phyloP scores from a whole-genome alignment of 1,140 invertebrate species.

The Oreohelix idahoensis region DNA sequence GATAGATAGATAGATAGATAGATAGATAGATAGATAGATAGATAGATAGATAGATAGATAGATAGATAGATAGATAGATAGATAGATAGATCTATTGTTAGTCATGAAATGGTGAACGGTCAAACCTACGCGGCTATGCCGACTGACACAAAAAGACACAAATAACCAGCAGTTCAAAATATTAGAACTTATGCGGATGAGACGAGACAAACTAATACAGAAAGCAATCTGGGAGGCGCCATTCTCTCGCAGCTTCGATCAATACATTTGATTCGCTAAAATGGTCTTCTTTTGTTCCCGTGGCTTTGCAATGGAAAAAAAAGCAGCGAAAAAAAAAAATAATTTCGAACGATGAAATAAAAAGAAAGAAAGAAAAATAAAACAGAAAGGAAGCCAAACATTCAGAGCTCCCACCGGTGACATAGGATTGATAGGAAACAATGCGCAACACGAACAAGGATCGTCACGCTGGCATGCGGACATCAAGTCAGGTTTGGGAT shows the following conservation, averaged over 20 bases:
- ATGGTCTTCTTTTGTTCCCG: background rate
- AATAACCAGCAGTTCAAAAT: background rate
- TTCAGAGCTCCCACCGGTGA: background rate
- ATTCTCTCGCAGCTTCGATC: background rate
- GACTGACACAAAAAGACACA: background rate
- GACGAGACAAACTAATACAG: background rate
- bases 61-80: too few relatives aligned
- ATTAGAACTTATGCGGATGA: background rate
- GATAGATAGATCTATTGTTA: too few relatives aligned
- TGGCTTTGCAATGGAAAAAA: background rate
- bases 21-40: conserved; percentile 7
- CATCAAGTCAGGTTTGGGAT: background rate
- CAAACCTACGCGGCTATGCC: too few relatives aligned
- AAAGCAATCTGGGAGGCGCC: background rate
- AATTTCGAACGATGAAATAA: background rate
- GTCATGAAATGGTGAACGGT: too few relatives aligned
- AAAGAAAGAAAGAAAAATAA: background rate
- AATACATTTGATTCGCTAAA: background rate
- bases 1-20: conserved; percentile 2
- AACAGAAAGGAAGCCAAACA: background rate
- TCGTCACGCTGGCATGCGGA: background rate
- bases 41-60: too few relatives aligned
- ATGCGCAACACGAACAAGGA: background rate
- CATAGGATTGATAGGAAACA: background rate
- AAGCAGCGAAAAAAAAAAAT: background rate